Base-by-base conservation (phyloP, 2,113 vertebrate genomes). In the Aegotheles bennettii region DNA sequence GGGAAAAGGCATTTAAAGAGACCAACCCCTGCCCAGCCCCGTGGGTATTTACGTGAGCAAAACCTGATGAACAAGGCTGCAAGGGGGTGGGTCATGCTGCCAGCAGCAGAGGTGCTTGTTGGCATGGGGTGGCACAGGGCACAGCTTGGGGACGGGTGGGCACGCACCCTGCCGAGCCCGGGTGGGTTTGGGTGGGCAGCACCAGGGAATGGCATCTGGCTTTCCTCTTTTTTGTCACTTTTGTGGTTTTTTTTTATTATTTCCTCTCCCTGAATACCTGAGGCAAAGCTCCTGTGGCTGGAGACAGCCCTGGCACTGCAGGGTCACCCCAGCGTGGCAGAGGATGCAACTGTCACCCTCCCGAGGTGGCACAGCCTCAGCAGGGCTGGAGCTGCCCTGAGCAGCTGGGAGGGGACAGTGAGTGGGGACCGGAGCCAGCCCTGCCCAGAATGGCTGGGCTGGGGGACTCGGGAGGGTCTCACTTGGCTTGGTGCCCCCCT, bases 371-470 rank as follows among this genome's bases (percentile, higher is more conserved):
- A 19, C 23, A 25, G 64, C 42, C 40, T 28, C 38, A 43, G 33
- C 0, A 2, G 21, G 86, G 57, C 67, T 28, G 28, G 60, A 75
- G 29, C 67, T 88, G 76, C 23, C 40, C 19, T 5, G 21, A 61
- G 33, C 33, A 29, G 38, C 38, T 42, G 25, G 79, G 60, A 54
- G 31, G 31, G 23, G 31, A 7, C 79, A 48, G 36, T 0, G 16
- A 50, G 61, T 50, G 2, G 1, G 6, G 26, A 12, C 48, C 2
- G 1, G 43, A 25, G 28, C 31, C 0, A 1, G 35, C 63, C 64
- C 50, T 1, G 1, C 36, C 36, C 28, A 23, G 48, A 28, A 16
- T 38, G n/a, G 36, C n/a, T 35, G 53, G 25, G n/a, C n/a, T 53
- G 29, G 47, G 33, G 60, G 11, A 11, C 28, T 18, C 2, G 5